phyloP scores from a whole-genome alignment of 2,888 invertebrate species.

The Brachypalpus laphriformis region DNA sequence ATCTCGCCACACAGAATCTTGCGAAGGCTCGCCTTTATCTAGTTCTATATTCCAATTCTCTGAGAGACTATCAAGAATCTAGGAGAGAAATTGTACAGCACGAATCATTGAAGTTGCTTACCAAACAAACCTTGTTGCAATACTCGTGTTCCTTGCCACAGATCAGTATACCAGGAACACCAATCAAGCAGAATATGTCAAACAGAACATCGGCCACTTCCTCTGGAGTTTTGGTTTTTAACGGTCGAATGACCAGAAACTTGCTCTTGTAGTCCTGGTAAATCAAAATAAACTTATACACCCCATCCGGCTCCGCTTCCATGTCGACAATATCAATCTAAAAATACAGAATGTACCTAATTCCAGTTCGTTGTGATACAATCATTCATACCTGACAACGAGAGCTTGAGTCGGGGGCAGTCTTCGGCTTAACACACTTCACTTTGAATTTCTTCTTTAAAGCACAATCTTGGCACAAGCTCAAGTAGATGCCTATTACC shows the following conservation, averaged over 20 bases:
- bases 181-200: constrained; percentile 80
- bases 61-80: constrained; percentile 14
- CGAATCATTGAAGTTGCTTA: background rate
- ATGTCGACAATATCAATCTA: constrained; percentile 79
- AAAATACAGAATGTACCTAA: background rate
- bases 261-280: constrained; percentile 78
- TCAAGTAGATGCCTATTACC: constrained; percentile 56
- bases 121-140: constrained; percentile 9
- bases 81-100: background rate
- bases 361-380: too few species aligned
- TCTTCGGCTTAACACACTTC: constrained; percentile 25
- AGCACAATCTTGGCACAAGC: constrained; percentile 60
- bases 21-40: background rate
- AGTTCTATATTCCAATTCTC: constrained; percentile 11
- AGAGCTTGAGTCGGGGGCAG: constrained; percentile 75
- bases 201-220: constrained; percentile 79
- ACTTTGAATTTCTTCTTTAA: constrained; percentile 21
- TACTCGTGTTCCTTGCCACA: background rate
- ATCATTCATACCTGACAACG: constrained; percentile 76
- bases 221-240: constrained; percentile 78
- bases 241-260: constrained; percentile 79
- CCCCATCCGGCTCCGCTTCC: constrained; percentile 77
- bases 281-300: constrained; percentile 79
- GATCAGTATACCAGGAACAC: background rate
- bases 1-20: background rate